Percentiles rank a stretch among this genome's conserved stretches.
Evolutionary conservation across 2,113 vertebrate species (phyloP).

Genomic region (Orientallactaga bullata): DNA sequence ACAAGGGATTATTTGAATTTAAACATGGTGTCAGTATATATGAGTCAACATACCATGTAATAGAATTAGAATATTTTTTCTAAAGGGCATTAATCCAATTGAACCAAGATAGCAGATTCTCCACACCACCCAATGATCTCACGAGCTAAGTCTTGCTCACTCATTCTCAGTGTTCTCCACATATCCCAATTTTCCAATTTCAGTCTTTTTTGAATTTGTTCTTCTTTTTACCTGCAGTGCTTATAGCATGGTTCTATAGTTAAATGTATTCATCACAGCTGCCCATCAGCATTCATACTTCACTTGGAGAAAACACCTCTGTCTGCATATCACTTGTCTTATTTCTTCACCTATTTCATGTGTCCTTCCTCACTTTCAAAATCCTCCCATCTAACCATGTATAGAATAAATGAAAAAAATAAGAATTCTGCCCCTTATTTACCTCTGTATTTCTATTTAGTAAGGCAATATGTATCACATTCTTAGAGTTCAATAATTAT

Average conservation of each 20-base stretch:
- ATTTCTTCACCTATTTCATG: background rate
- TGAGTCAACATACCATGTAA: background rate
- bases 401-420: background rate
- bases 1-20: slow-evolving; percentile 4
- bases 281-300: background rate
- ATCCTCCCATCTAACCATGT: rapidly evolving
- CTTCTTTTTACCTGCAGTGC: background rate
- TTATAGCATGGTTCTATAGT: background rate
- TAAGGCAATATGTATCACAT: background rate
- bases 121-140: background rate
- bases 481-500: background rate
- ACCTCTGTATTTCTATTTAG: background rate
- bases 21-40: background rate
- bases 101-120: background rate
- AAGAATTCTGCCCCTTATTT: background rate
- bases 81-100: background rate
- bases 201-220: background rate
- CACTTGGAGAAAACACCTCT: background rate
- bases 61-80: background rate
- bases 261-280: background rate
- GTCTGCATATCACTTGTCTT: background rate
- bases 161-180: background rate
- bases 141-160: background rate
- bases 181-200: background rate
- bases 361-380: background rate